These are phyloP conservation scores for Acropora tenuis DNA, from an alignment of 64 coral and sea anemone species.

Conservation along the genomic window DNA sequence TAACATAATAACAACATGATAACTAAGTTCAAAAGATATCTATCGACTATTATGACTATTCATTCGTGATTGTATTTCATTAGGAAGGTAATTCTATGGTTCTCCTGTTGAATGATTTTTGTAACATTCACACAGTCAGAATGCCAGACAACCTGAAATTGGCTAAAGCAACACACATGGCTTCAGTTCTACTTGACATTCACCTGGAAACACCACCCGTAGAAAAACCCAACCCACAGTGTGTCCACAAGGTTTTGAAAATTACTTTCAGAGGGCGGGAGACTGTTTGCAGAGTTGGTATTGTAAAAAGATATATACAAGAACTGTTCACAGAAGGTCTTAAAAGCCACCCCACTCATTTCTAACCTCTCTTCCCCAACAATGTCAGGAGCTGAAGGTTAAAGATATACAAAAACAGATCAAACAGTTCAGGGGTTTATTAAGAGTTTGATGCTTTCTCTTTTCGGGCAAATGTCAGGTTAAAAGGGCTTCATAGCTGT, in stretches of 20 bases:
- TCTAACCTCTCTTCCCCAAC: constrained; percentile 21
- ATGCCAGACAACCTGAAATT: constrained; percentile 28
- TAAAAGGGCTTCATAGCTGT: constrained; percentile 7
- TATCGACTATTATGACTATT: constrained; percentile 14
- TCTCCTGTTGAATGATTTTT: constrained; percentile 18
- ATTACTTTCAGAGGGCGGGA: no score
- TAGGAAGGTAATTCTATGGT: constrained; percentile 15
- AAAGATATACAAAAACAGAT: constrained; percentile 7
- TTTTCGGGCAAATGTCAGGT: constrained; percentile 2
- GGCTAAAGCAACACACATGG: constrained; percentile 17
- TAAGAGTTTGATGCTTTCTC: not conserved
- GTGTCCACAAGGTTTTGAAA: not conserved
- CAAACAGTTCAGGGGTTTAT: not conserved
- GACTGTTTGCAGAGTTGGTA: no score
- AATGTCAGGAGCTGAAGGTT: not conserved
- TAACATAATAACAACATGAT: constrained; percentile 19
- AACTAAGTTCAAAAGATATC: constrained; percentile 7
- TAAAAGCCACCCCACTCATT: constrained; percentile 5
- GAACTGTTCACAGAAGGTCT: constrained; percentile 18
- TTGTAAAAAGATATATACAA: not conserved
- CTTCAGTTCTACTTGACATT: constrained; percentile 1
- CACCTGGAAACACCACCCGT: not conserved
- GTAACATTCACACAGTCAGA: constrained; percentile 3
- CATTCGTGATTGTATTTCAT: constrained; percentile 20
- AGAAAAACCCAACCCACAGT: not conserved